phyloP scores from a whole-genome alignment of 2,113 vertebrate genomes.

The Corythornis vintsioides region DNA sequence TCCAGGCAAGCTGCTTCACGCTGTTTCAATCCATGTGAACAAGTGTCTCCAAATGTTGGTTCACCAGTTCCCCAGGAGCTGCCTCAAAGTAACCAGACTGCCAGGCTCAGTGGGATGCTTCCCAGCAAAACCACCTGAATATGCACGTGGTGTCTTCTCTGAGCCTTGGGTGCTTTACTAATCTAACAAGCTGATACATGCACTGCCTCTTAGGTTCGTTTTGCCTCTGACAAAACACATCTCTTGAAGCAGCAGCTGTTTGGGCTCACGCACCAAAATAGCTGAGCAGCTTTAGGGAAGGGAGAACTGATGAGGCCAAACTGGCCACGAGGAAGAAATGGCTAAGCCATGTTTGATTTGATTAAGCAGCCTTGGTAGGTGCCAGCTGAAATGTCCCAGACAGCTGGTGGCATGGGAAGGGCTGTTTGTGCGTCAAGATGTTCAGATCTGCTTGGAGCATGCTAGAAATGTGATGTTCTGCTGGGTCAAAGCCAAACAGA shows the following conservation, averaged over 20 bases:
- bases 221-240: neutral
- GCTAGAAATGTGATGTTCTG: neutral
- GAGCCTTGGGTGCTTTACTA: neutral
- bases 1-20: rapidly evolving
- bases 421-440: neutral
- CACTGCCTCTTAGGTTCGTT: neutral
- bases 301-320: rapidly evolving
- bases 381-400: neutral
- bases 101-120: neutral
- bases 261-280: neutral
- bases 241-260: neutral
- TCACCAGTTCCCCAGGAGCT: neutral
- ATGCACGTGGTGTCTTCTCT: rapidly evolving
- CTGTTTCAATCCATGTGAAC: rapidly evolving
- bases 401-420: neutral
- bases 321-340: neutral
- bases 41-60: rapidly evolving
- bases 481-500: neutral
- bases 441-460: neutral
- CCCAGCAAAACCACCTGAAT: neutral
- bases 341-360: rapidly evolving
- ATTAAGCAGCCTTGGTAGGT: neutral
- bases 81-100: neutral
- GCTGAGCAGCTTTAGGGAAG: neutral
- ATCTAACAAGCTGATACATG: neutral